phyloP scores from a whole-genome alignment of 2,888 invertebrate genomes.

The Chloroclysta siterata region DNA sequence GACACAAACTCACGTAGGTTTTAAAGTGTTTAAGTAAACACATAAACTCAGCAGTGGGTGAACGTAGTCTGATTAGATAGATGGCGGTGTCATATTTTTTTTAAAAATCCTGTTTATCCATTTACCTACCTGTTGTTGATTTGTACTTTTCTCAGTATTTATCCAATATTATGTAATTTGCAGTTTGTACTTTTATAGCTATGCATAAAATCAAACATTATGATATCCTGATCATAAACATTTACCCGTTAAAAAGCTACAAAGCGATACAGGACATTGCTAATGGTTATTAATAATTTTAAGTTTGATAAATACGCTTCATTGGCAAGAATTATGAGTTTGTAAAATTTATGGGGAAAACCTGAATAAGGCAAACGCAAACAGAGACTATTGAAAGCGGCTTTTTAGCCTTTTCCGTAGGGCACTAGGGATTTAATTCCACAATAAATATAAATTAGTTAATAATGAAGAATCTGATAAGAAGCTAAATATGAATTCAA shows the following conservation, averaged over 20 bases:
- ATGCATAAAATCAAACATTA: slow-evolving; percentile 6
- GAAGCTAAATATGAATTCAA: neutral
- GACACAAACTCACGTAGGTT: too few species aligned
- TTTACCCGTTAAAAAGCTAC: slow-evolving; percentile 10
- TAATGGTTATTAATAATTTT: neutral
- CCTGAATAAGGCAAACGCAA: neutral
- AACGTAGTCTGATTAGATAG: too few species aligned
- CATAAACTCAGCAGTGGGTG: too few species aligned
- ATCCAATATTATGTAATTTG: too few species aligned
- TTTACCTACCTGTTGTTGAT: too few species aligned
- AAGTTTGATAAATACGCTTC: neutral
- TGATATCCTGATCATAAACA: slow-evolving; percentile 6
- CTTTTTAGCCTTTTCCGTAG: neutral
- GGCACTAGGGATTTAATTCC: neutral
- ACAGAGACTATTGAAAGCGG: neutral
- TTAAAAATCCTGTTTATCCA: too few species aligned
- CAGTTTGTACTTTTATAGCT: neutral
- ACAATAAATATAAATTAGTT: neutral
- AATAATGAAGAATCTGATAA: neutral
- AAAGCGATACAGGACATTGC: slow-evolving; percentile 6
- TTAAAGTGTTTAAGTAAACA: too few species aligned
- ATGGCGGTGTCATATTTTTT: too few species aligned
- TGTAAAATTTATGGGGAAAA: neutral
- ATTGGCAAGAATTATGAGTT: neutral
- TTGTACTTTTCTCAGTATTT: too few species aligned